Percentiles rank a stretch among this genome's conserved stretches.
Conservation (phyloP, 2,888 invertebrate species). For the Andrena trimmerana region DNA sequence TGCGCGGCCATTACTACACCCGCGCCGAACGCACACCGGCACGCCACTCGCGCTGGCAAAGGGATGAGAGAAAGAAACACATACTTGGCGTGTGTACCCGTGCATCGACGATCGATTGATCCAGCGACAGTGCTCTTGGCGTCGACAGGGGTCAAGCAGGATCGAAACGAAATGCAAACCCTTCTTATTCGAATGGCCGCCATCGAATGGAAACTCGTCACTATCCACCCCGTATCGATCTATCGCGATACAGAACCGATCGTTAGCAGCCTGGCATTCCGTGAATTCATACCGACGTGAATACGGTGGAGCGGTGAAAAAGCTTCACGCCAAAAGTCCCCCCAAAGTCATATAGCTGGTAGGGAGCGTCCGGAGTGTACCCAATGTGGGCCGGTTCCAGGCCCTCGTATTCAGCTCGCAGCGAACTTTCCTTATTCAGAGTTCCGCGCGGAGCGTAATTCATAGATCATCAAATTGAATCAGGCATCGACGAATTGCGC, state of each 20-base stretch:
- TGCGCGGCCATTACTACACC: constrained; percentile 54
- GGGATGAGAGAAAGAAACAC: constrained; percentile 16
- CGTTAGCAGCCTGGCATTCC: constrained; percentile 56
- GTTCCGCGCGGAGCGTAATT: constrained; percentile 22
- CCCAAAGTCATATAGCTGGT: constrained; percentile 49
- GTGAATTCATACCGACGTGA: constrained; percentile 31
- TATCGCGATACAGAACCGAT: constrained; percentile 44
- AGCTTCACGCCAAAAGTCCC: constrained; percentile 33
- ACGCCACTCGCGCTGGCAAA: background rate
- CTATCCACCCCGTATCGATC: constrained; percentile 39
- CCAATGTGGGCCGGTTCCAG: background rate
- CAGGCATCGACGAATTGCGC: constrained; percentile 31
- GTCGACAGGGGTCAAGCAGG: constrained; percentile 71
- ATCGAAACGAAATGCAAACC: constrained; percentile 76
- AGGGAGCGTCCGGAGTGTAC: constrained; percentile 41
- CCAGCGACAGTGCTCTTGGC: constrained; percentile 47
- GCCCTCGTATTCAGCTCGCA: constrained; percentile 19
- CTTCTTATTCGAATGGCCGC: constrained; percentile 72
- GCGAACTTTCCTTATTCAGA: constrained; percentile 46
- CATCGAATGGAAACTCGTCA: constrained; percentile 37
- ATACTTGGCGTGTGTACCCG: constrained; percentile 2
- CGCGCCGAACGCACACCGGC: constrained; percentile 5
- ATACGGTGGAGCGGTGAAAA: constrained; percentile 23
- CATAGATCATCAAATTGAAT: constrained; percentile 54
- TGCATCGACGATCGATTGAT: constrained; percentile 51